Base-by-base conservation (phyloP, 2,113 vertebrate genomes). In the Morone chrysops region DNA sequence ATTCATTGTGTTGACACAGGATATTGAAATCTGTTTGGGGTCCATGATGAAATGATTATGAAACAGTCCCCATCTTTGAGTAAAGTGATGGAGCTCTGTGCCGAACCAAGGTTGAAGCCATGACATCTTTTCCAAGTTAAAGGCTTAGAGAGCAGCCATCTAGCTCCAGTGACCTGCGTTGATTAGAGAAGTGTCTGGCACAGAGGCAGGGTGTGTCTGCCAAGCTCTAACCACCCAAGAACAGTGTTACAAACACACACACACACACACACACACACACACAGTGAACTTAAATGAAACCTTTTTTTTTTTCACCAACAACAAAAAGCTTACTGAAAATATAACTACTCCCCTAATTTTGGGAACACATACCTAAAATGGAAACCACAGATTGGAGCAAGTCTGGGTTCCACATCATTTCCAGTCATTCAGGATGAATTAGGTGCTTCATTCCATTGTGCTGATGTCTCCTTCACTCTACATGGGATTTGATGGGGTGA, bases 101-200 rank as follows among this genome's bases (percentile, higher is more conserved):
- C 61, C 11, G 65, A 87, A 83, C n/a, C 6, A 38, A 70, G 67
- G 63, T 50, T 50, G 53, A 89, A 90, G 81, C 80, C 56, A 0
- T 69, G 70, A 89, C 93, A 93, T 93, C 82, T 92, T 93, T 86
- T 90, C 84, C 80, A 75, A 90, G 75, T 93, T 93, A 93, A 48
- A 56, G 84, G 88, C 90, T 93, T 84, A 87, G 81, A 41, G 63
- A 70, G 84, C 81, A 78, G 87, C 82, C 82, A 86, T 88, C 67
- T 79, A 70, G 70, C 73, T 84, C 70, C 74, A 74, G 75, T 89
- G 88, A 91, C 90, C 83, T 91, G 85, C 38, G 67, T 41, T 92
- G 87, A 94, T 93, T 91, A 85, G 69, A 80, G 83, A 88, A 84
- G 62, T 86, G 82, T 87, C 88, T 90, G 90, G 92, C 90, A 93